Conservation (phyloP, 2,888 invertebrate species). For the Cylindroiulus punctatus region DNA sequence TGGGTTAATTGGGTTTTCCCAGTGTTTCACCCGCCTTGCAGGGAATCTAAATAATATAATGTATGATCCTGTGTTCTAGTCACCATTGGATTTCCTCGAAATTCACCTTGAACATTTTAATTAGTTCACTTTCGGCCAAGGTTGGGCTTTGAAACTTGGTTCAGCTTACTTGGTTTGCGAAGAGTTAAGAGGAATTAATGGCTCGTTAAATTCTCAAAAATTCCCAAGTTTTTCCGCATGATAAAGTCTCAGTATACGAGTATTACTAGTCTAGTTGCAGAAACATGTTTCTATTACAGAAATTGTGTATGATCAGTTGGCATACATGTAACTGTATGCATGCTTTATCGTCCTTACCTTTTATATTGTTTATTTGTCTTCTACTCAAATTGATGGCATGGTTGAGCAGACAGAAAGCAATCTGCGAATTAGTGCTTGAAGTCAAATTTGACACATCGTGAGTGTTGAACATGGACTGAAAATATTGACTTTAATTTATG, state of each 20-base stretch:
- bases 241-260: too few relatives aligned
- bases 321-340: background rate
- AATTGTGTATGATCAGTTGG: background rate
- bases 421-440: background rate
- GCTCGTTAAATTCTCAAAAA: background rate
- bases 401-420: background rate
- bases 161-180: too few relatives aligned
- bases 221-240: background rate
- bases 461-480: too few relatives aligned
- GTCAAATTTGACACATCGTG: background rate
- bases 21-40: background rate
- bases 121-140: constrained; percentile 34
- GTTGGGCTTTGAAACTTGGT: background rate
- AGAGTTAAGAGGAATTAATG: constrained; percentile 18
- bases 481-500: too few relatives aligned
- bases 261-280: too few relatives aligned
- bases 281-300: too few relatives aligned
- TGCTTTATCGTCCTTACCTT: background rate
- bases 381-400: background rate
- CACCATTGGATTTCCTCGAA: background rate
- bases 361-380: background rate
- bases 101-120: constrained; percentile 43
- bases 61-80: background rate
- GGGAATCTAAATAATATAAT: background rate
- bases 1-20: background rate